phyloP scores from a whole-genome alignment of 2,797 vertebrate genomes.

The Sebastes jordani region DNA sequence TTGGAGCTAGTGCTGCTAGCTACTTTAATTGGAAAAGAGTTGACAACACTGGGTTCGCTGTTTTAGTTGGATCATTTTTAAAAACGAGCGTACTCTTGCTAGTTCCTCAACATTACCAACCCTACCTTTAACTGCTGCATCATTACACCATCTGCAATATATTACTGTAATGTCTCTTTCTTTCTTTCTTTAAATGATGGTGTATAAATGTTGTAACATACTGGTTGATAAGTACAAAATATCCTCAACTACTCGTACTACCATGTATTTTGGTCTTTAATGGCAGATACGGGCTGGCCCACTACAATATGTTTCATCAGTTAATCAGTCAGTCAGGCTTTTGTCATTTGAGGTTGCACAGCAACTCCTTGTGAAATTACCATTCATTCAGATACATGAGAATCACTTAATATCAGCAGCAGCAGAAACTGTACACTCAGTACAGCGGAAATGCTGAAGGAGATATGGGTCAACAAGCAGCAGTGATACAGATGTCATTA shows the following conservation, averaged over 20 bases:
- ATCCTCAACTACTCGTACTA: neutral
- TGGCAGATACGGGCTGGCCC: neutral
- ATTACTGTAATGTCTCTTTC: neutral
- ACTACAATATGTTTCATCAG: neutral
- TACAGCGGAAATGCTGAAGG: conserved; percentile 23
- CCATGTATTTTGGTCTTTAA: neutral
- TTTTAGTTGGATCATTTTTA: too few species aligned
- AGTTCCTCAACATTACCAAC: too few species aligned
- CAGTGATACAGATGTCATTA: conserved; percentile 53
- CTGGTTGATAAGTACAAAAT: neutral
- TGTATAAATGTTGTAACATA: neutral
- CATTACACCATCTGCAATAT: neutral
- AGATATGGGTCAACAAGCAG: conserved; percentile 42
- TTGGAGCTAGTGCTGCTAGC: too few species aligned
- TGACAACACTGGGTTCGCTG: too few species aligned
- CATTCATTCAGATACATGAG: neutral
- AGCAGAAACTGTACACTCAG: conserved; percentile 3
- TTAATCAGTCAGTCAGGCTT: neutral
- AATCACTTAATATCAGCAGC: conserved; percentile 10
- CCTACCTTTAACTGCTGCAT: neutral
- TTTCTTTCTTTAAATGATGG: neutral
- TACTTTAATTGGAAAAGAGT: too few species aligned
- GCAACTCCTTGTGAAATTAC: neutral
- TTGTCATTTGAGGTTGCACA: neutral
- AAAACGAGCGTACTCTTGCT: too few species aligned